A percentile compares a stretch with the other conserved stretches of the same genome.
phyloP scores from a whole-genome alignment of 2,888 invertebrate species.

The Molorchus minor region DNA sequence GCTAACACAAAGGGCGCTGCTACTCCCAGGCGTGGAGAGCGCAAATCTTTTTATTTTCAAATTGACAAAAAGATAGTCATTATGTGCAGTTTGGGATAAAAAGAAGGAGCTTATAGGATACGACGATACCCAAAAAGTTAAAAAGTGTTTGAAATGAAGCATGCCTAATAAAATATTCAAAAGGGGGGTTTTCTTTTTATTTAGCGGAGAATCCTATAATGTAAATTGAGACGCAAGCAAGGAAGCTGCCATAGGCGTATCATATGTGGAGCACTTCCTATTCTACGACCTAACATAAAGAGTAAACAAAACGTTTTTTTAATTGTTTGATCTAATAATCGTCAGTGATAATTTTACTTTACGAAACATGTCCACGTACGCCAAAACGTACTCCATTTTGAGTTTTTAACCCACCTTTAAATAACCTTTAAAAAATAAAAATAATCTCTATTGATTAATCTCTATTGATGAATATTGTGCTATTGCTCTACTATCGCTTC shows the following conservation, averaged over 20 bases:
- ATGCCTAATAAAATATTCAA: slow-evolving; percentile 56
- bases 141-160: slow-evolving; percentile 56
- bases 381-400: no score
- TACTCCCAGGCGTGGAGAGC: not conserved
- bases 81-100: slow-evolving; percentile 35
- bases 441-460: no score
- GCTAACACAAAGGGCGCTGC: slow-evolving; percentile 12
- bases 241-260: slow-evolving; percentile 36
- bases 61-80: slow-evolving; percentile 32
- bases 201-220: slow-evolving; percentile 54
- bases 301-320: no score
- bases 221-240: slow-evolving; percentile 52
- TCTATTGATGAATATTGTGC: no score
- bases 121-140: slow-evolving; percentile 45
- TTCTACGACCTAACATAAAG: no score
- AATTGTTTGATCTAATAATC: no score
- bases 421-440: no score
- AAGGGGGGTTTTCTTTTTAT: slow-evolving; percentile 54
- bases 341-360: no score
- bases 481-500: no score
- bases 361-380: no score
- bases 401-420: no score
- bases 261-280: no score
- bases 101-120: slow-evolving; percentile 44
- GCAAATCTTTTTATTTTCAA: slow-evolving; percentile 29